Base-by-base conservation (phyloP, 2,888 invertebrate genomes). In the Epistrophe eligans region DNA sequence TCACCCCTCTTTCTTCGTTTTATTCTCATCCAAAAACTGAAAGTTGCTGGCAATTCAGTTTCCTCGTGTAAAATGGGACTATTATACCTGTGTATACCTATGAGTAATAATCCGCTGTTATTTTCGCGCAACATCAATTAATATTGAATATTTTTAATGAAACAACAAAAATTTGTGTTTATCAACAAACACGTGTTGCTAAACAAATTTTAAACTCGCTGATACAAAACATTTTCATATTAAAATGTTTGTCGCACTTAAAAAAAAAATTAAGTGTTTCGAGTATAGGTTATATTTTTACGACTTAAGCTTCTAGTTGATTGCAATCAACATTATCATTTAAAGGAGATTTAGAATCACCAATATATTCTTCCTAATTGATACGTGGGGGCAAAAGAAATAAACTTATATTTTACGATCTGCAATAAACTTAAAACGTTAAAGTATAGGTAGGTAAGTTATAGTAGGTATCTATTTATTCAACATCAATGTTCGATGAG, bases 371-470 rank as follows among this genome's bases (percentile, higher is more conserved):
- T 55, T 43, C 19, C 43, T 62, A 62, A 62, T 62, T 43, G 40
- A 43, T 45, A 66, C 50, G 45, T 77, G 77, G 67, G 45, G 48
- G 70, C 50, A 70, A 60, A 24, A 50, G 40, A 60, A 67, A 80
- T 74, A 74, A 80, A 80, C 66, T 40, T 50, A 52, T 50, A 52
- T 73, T 79, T 79, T 58, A 79, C 66, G 79, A 79, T 38, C 40
- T 13, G n/a, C 50, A 64, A 73, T 79, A 66, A 79, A 79, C 45
- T 66, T 52, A 32, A 40, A 66, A 40, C 35, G 8, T 15, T 9
- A 35, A 62, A 48, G 38, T 48, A 32, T 57, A 17, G 5, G 17
- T 17, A 48, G 32, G 3, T 57, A 9, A 1, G 35, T 7, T 24
- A 24, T 24, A 24, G 1, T 24, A 24, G n/a, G n/a, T 19, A 24